Base-by-base conservation (phyloP, 2,797 vertebrate genomes). In the Coccyzus lansbergi region DNA sequence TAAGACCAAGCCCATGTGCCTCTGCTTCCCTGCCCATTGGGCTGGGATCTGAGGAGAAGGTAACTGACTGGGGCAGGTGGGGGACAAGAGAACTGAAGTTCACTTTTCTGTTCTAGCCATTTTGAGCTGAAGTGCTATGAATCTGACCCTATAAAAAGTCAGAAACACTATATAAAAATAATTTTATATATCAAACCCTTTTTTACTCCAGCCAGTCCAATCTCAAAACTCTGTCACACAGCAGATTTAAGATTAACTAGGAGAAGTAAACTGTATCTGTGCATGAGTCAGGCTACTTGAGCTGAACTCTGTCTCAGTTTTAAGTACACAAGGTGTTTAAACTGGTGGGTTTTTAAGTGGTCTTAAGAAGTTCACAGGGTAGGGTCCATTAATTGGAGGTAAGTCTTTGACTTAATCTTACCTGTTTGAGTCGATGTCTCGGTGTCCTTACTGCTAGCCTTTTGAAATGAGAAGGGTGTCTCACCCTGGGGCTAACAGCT, bases 391-490 rank as follows among this genome's bases (percentile, higher is more conserved):
- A 31, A 7, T 34, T 15, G 20, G 40, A 79, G 4, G 4, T 33
- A 62, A 91, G 31, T 28, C 51, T 63, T 76, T 76, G 15, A 21
- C 51, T 80, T 64, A 28, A 28, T 83, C 69, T 44, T 92, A 96
- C 94, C 92, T 86, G 52, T 80, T 91, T 25, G 34, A 48, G 55
- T n/a, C 0, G 52, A 33, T 51, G 83, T 72, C 25, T 28, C 69
- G 63, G 21, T n/a, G 62, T 91, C 69, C 67, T 94, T 42, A 95
- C 44, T 81, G 80, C 80, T 52, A 95, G 49, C 69, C 93, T 96
- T 88, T 95, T 97, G 60, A 96, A 83, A 46, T 92, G 83, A 51
- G 88, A 36, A 20, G 92, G 88, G 15, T 93, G 29, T 64, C 52
- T 94, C 83, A 96, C 76, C 70, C 83, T 85, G 49, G 88, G 34